These are phyloP conservation scores for Condylura cristata DNA, from an alignment of 2,113 vertebrate species.

Conservation along the genomic window DNA sequence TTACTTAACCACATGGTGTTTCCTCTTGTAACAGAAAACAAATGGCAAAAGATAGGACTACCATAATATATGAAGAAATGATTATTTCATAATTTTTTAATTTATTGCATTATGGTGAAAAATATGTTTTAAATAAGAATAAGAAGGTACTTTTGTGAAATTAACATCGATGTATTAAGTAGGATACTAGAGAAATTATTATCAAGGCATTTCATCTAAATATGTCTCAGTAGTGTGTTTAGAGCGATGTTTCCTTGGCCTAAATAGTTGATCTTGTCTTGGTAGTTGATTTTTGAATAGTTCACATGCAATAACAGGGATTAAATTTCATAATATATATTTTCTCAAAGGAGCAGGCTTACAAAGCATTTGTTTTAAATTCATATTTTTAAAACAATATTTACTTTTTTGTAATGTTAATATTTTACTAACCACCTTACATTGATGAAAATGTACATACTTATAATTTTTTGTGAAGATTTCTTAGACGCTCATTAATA, in stretches of 20 bases:
- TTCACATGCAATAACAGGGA: not conserved
- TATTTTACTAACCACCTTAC: conserved; percentile 39
- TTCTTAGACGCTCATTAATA: conserved; percentile 67
- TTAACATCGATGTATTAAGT: not conserved
- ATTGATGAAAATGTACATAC: conserved; percentile 12
- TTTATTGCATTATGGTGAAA: not conserved
- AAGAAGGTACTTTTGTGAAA: not conserved
- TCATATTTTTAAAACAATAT: conserved; percentile 21
- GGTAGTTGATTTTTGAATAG: not conserved
- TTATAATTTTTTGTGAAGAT: conserved; percentile 52
- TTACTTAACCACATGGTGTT: not conserved
- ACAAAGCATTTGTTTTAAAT: conserved; percentile 4
- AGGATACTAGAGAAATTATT: not conserved
- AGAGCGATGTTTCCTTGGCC: not conserved
- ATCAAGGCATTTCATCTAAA: not conserved
- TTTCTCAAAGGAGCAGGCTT: conserved; percentile 1
- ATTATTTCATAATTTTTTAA: not conserved
- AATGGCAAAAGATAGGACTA: not conserved
- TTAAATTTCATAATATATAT: conserved; percentile 4
- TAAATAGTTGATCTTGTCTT: not conserved
- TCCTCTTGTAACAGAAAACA: not conserved
- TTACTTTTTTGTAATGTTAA: conserved; percentile 51
- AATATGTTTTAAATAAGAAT: not conserved
- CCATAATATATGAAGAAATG: not conserved
- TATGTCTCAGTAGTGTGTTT: not conserved